Percentiles rank a stretch among this genome's conserved stretches.
Evolutionary conservation across 37 sponge, comb jelly and placozoan genomes (phyloP).

Genomic region (Crambe crambe): DNA sequence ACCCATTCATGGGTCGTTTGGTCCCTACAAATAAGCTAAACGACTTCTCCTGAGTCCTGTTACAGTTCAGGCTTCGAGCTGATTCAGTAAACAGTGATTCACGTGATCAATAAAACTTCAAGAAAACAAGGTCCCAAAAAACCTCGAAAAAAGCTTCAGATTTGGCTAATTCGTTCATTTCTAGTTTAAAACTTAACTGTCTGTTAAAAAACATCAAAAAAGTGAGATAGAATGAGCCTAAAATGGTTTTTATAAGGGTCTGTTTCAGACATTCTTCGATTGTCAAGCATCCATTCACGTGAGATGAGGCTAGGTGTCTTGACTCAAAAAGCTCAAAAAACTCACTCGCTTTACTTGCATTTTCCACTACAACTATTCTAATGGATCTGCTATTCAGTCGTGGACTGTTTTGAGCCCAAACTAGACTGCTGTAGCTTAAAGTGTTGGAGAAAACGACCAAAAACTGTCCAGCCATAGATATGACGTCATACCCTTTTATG

Average conservation of each 20-base stretch:
- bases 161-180: neutral
- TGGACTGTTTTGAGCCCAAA: neutral
- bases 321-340: neutral
- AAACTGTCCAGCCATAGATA: neutral
- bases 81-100: neutral
- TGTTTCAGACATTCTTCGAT: neutral
- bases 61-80: neutral
- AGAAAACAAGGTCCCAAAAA: neutral
- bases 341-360: slow-evolving; percentile 1
- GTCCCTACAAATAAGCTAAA: no score
- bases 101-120: neutral
- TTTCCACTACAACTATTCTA: neutral
- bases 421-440: neutral
- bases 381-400: neutral
- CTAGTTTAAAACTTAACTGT: neutral
- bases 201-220: neutral
- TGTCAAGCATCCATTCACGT: neutral
- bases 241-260: neutral
- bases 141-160: neutral
- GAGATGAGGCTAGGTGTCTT: neutral
- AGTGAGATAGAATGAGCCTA: neutral
- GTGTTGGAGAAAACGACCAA: neutral
- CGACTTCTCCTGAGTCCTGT: no score
- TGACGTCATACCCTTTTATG: neutral
- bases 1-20: no score